Evolutionary conservation across 2,888 invertebrate species (phyloP), one percentile per base, ranked within the genome.

Genomic region (Drosophila neoperkinsi): DNA sequence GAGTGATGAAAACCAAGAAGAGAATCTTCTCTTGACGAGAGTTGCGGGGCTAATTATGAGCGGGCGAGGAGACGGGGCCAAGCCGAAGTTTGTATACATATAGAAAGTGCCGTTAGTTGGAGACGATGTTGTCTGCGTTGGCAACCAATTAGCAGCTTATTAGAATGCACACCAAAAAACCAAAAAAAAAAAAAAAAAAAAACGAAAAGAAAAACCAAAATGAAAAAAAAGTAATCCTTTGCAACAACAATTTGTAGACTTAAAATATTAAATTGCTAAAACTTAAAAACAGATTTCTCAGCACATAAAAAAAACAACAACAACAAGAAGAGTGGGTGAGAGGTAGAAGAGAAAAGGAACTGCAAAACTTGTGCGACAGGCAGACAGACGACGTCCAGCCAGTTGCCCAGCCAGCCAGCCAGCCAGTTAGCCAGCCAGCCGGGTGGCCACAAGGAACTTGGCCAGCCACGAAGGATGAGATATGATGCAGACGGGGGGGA

Each of bases 181-280:
- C 21, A 21, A 21, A 21, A 21, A 21, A 21, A 21, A 21, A 21
- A 21, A 21, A 38, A 6, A 30, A 70, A 65, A 70, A 25, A 28
- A 28, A 9, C 4, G 31, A 33, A 16, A 71, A 78, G 13, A 21
- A 52, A 65, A 79, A 77, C 74, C 74, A 70, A 69, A 74, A 38
- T 16, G 25, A 53, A 34, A n/a, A n/a, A 67, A 81, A 77, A 77
- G 78, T 84, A 88, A 86, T 86, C 88, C 88, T 72, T 71, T 81
- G 77, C 77, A 81, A 74, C 86, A 87, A 84, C 88, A 88, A 80
- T 86, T 87, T 84, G 87, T 88, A 71, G 88, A 88, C 86, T 87
- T 84, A 87, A 87, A 87, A 87, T 87, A 87, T 87, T 87, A 87
- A 86, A 87, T 87, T 88, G 87, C 87, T 84, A 63, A 88, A 87